These are phyloP conservation scores for Agrotis ipsilon DNA, from an alignment of 2,888 invertebrate species.

Conservation along the genomic window DNA sequence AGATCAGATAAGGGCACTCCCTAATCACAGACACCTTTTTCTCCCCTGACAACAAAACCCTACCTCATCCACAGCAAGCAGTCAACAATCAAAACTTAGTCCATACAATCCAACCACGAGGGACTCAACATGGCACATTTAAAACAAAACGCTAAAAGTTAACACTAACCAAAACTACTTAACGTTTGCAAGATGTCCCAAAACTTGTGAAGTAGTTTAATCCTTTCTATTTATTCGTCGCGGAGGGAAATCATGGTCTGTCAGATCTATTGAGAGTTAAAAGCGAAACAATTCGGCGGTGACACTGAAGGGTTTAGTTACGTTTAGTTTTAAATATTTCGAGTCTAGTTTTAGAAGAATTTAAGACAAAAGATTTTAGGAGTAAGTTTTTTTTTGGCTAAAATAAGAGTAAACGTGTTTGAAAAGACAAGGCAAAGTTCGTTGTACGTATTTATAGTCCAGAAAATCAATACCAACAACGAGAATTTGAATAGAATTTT, in stretches of 20 bases:
- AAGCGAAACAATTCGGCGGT: slow-evolving; percentile 61
- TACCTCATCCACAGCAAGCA: slow-evolving; percentile 23
- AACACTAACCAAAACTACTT: slow-evolving; percentile 70
- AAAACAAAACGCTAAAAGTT: slow-evolving; percentile 64
- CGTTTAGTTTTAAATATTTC: slow-evolving; percentile 44
- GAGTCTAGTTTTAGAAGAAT: slow-evolving; percentile 2
- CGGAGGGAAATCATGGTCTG: slow-evolving; percentile 75
- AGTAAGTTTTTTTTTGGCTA: too few relatives aligned
- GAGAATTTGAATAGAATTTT: neutral
- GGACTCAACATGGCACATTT: slow-evolving; percentile 60
- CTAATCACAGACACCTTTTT: neutral
- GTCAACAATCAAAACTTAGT: slow-evolving; percentile 57
- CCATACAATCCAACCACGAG: slow-evolving; percentile 46
- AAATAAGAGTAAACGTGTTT: too few relatives aligned
- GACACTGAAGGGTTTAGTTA: slow-evolving; percentile 60
- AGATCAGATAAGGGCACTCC: too few relatives aligned
- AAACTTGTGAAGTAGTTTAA: slow-evolving; percentile 75
- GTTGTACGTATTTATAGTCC: too few relatives aligned
- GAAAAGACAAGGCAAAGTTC: too few relatives aligned
- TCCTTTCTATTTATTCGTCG: slow-evolving; percentile 76
- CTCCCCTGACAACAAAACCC: slow-evolving; percentile 12
- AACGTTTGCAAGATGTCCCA: slow-evolving; percentile 70
- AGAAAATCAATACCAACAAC: neutral
- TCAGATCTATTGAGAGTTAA: slow-evolving; percentile 60
- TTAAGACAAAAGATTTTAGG: neutral